phyloP scores from a whole-genome alignment of 2,888 invertebrate genomes.

The Timandra comae region DNA sequence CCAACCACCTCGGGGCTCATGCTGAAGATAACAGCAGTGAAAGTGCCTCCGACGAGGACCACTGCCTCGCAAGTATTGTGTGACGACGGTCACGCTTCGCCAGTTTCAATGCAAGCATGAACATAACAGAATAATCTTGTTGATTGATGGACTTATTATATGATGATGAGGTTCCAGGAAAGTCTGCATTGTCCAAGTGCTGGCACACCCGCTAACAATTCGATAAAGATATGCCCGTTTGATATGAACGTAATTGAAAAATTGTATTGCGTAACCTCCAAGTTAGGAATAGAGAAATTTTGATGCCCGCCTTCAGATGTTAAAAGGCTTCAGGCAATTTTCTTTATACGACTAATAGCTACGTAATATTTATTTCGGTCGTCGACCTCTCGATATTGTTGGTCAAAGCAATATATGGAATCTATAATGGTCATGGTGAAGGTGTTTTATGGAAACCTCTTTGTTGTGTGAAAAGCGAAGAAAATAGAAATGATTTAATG shows the following conservation, averaged over 20 bases:
- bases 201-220: conserved; percentile 43
- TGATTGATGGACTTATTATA: conserved; percentile 67
- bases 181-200: conserved; percentile 47
- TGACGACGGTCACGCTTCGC: conserved; percentile 54
- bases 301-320: conserved; percentile 52
- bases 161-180: conserved; percentile 59
- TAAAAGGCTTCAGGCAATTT: conserved; percentile 59
- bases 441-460: conserved; percentile 58
- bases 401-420: conserved; percentile 58
- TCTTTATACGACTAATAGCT: conserved; percentile 52
- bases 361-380: conserved; percentile 50
- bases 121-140: conserved; percentile 56
- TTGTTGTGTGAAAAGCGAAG: conserved; percentile 47
- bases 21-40: conserved; percentile 49
- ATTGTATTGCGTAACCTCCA: conserved; percentile 51
- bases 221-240: conserved; percentile 50
- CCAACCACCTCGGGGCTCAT: conserved; percentile 21
- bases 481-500: conserved; percentile 27
- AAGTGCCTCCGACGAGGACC: conserved; percentile 40
- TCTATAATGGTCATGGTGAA: conserved; percentile 59
- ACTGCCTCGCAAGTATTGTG: conserved; percentile 41
- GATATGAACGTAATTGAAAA: conserved; percentile 55
- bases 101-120: conserved; percentile 56
- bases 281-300: conserved; percentile 58
- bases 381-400: conserved; percentile 57